Evolutionary conservation across 2,888 invertebrate genomes (phyloP).

Genomic region (Lymantria dispar): DNA sequence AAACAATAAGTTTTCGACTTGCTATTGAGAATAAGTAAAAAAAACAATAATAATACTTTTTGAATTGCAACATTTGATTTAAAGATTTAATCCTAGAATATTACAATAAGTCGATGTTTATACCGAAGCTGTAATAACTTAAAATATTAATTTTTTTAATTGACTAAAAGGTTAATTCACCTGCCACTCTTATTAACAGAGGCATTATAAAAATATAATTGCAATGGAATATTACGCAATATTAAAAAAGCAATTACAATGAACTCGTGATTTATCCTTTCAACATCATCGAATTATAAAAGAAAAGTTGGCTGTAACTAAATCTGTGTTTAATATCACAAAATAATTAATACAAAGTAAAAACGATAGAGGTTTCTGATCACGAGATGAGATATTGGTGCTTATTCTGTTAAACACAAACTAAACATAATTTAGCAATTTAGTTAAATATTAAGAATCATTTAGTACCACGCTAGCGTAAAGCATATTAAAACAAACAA

Average conservation of each 20-base stretch:
- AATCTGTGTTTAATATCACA: not conserved
- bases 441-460: no score
- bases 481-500: no score
- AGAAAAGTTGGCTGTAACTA: not conserved
- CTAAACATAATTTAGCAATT: no score
- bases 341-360: constrained; percentile 30
- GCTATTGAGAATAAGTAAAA: no score
- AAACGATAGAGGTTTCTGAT: constrained; percentile 12
- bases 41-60: no score
- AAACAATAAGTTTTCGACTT: no score
- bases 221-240: not conserved
- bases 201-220: not conserved
- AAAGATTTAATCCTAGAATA: no score
- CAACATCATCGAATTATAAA: not conserved
- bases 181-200: not conserved
- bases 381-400: constrained; percentile 17
- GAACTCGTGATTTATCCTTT: not conserved
- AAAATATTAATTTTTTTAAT: not conserved
- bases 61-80: no score
- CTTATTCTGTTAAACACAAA: no score
- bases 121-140: no score
- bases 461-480: no score
- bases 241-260: not conserved
- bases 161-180: not conserved
- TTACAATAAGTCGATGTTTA: no score